Evolutionary conservation across 2,113 vertebrate genomes (phyloP), one percentile per base, ranked within the genome.

Genomic region (Coregonus clupeaformis): DNA sequence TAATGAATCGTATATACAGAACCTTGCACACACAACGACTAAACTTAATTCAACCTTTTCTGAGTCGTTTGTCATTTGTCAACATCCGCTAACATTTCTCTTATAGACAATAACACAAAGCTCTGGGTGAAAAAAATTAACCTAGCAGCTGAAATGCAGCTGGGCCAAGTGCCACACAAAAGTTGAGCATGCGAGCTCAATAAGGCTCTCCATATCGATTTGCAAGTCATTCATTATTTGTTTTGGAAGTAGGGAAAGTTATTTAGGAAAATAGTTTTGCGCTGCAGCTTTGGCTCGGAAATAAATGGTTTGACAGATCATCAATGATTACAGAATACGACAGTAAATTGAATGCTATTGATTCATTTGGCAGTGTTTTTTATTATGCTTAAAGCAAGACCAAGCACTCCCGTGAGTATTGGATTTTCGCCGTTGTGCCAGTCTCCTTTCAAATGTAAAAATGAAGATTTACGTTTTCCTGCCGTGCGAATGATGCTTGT

Each of bases 181-280:
- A 86, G 88, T 87, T 77, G 84, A 78, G 82, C 79, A 82, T 86
- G 81, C 66, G 73, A 84, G 83, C 82, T 83, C 83, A 82, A 87
- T 87, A 86, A 87, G 86, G 84, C 83, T 79, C 72, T 73, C 75
- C 12, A 71, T 80, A 90, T 91, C 29, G 89, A 91, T 90, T 87
- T 75, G 70, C 24, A 71, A 85, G 81, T 87, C 86, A 89, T 88
- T 85, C 83, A 86, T 91, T 83, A 87, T 87, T 90, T 90, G 85
- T 90, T 89, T 88, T 89, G 86, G 85, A 89, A 86, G 85, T 81
- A 81, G 85, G 81, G 83, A 89, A 88, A 88, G 85, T 90, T 20
- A 84, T 87, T 85, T 78, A 82, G 80, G 79, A 84, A 87, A 88
- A 89, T 79, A 73, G 82, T 90, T 83, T 82, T 75, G 69, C 72